Evolutionary conservation across 2,888 invertebrate species (phyloP), one percentile per base, ranked within the genome.

Genomic region (Luperina nickerlii): DNA sequence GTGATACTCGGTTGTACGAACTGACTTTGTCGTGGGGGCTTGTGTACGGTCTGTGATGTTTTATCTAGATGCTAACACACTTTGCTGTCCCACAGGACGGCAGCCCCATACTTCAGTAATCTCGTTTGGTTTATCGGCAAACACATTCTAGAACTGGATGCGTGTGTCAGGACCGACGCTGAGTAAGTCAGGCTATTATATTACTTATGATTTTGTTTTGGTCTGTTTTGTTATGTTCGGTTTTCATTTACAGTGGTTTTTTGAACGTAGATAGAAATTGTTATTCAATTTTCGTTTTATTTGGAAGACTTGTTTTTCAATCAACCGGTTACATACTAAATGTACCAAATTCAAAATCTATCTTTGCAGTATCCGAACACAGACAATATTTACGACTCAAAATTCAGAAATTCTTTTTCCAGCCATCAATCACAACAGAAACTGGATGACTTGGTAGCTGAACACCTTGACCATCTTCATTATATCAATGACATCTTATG

Each of bases 101-200:
- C 99, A 18, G 99, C 99, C 51, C 99, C 99, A 1, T 99, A 99
- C 96, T 99, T 99, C 95, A 99, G 99, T 89, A 99, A 99, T 96
- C 97, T 99, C 78, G 99, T 99, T 67, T 99, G 99, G 99, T 99
- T 99, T 93, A 99, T 99, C 92, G 99, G 99, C 76, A 99, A 99
- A 96, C 99, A 99, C 94, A 99, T 99, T 87, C 97, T 99, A 88
- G 99, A 99, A 94, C 97, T 99, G 88, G 99, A 99, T 95, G 98
- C 98, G 6, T 99, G 99, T 96, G 99, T 99, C 66, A 97, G 99
- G 91, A 99, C 99, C 92, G 99, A 99, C 96, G 98, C 99, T 84
- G 99, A 99, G 99, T 99, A 97, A 98, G 98, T 98, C 87, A 78
- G 69, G 73, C 72, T 67, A 48, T 79, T 74, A 54, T 74, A 69